Evolutionary conservation across 1,140 invertebrate genomes (phyloP), one percentile per base, ranked within the genome.

Genomic region (Cardiocondyla obscurior): DNA sequence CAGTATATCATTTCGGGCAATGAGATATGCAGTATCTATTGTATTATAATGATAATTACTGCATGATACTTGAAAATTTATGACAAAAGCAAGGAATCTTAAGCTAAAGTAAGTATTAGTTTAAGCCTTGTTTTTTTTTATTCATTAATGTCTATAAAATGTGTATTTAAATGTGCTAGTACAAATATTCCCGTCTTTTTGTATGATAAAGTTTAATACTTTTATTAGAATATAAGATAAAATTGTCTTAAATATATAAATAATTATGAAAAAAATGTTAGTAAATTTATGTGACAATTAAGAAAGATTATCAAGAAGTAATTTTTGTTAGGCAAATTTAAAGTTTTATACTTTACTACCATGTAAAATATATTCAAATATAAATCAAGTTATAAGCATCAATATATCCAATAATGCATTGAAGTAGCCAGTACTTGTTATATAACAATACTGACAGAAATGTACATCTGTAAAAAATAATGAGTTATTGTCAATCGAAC

Each of bases 401-500:
- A 60, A 60, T 33, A 30, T 58, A 22, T 25, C 16, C 12, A 49
- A 8, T 7, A 46, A 22, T 49, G 28, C 6, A 42, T 22, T 51
- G 51, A 70, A 53, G 33, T 39, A 67, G 12, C 2, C 6, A 19
- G 22, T 19, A 51, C n/a, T 53, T 44, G 16, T 77, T 67, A n/a
- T n/a, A n/a, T n/a, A n/a, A n/a, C n/a, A n/a, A n/a, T n/a, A n/a
- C n/a, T n/a, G n/a, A n/a, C n/a, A 42, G 16, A 39, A 62, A 16
- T 19, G 28, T 74, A 28, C 16, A 30, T 74, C 33, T 33, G 39
- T 4, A 19, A 60, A 60, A 28, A 58, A 16, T 51, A 7, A 33
- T 28, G 22, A 67, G 22, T 79, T 79, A 44, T 79, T 44, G 46
- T 60, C 46, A 57, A 86, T 64, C 39, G 49, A 81, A 46, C 69